Percentiles rank a stretch among this genome's conserved stretches.
Conservation (phyloP, 2,113 vertebrate species). For the Sula dactylatra region DNA sequence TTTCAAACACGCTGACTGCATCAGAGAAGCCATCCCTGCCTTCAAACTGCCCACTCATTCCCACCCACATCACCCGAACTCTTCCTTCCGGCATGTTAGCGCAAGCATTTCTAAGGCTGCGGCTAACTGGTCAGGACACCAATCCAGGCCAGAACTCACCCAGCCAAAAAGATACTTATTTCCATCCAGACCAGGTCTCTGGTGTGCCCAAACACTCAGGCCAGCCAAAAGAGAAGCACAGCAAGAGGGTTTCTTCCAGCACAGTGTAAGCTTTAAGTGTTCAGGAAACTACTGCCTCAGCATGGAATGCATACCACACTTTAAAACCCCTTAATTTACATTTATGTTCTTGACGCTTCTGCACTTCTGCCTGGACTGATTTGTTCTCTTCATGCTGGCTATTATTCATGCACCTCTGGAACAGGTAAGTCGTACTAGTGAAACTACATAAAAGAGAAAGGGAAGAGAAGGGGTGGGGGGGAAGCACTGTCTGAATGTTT, state of each 20-base stretch:
- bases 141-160: background rate
- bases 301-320: background rate
- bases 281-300: background rate
- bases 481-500: background rate
- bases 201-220: background rate
- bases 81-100: background rate
- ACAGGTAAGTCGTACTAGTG: background rate
- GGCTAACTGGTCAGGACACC: background rate
- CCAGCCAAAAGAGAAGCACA: background rate
- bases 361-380: slow-evolving; percentile 57
- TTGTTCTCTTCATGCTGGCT: slow-evolving; percentile 42
- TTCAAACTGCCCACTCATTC: background rate
- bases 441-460: background rate
- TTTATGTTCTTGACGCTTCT: slow-evolving; percentile 40
- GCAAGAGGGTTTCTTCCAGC: background rate
- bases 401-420: slow-evolving; percentile 46
- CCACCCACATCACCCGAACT: background rate
- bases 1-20: background rate
- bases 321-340: slow-evolving; percentile 43
- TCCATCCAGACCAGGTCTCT: background rate
- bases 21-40: background rate
- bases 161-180: background rate
- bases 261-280: background rate
- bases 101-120: background rate
- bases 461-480: background rate